phyloP scores from a whole-genome alignment of 2,888 invertebrate species.

The Drosophila neonasuta region DNA sequence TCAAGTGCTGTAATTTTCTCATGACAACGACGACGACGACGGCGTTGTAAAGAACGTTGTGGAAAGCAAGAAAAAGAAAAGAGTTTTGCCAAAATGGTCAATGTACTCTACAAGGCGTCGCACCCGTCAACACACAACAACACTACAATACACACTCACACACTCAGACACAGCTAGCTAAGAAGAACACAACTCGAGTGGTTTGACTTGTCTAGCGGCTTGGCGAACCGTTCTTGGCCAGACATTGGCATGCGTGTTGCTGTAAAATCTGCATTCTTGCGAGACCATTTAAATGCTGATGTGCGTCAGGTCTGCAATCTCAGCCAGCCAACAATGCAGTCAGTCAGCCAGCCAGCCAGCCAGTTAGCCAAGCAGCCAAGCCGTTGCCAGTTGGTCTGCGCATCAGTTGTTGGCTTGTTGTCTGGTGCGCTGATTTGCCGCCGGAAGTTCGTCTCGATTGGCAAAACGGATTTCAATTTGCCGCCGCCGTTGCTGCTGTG shows the following conservation, averaged over 20 bases:
- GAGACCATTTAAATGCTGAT: slow-evolving; percentile 66
- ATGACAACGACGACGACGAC: slow-evolving; percentile 33
- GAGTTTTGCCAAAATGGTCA: slow-evolving; percentile 71
- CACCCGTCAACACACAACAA: slow-evolving; percentile 8
- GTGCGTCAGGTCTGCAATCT: slow-evolving; percentile 42
- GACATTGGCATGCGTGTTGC: slow-evolving; percentile 66
- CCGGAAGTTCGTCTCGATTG: slow-evolving; percentile 62
- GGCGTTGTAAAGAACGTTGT: slow-evolving; percentile 23
- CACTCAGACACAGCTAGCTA: no score
- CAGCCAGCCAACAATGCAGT: slow-evolving; percentile 14
- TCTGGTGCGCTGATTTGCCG: slow-evolving; percentile 77
- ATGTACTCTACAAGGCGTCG: slow-evolving; percentile 57
- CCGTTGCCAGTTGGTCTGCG: slow-evolving; percentile 49
- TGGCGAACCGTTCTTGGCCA: slow-evolving; percentile 55
- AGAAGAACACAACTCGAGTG: slow-evolving; percentile 43
- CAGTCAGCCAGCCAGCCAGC: slow-evolving; percentile 1
- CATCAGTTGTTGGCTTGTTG: slow-evolving; percentile 59
- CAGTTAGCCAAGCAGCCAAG: slow-evolving; percentile 11
- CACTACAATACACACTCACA: background rate
- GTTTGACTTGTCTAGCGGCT: slow-evolving; percentile 70
- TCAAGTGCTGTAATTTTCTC: slow-evolving; percentile 72
- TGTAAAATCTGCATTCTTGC: slow-evolving; percentile 74
- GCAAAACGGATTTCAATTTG: slow-evolving; percentile 28
- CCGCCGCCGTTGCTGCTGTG: slow-evolving; percentile 1
- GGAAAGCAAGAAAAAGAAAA: slow-evolving; percentile 18